A percentile compares a stretch with the other conserved stretches of the same genome.
Evolutionary conservation across 2,888 invertebrate genomes (phyloP).

Genomic region (Tolmerus cingulatus): DNA sequence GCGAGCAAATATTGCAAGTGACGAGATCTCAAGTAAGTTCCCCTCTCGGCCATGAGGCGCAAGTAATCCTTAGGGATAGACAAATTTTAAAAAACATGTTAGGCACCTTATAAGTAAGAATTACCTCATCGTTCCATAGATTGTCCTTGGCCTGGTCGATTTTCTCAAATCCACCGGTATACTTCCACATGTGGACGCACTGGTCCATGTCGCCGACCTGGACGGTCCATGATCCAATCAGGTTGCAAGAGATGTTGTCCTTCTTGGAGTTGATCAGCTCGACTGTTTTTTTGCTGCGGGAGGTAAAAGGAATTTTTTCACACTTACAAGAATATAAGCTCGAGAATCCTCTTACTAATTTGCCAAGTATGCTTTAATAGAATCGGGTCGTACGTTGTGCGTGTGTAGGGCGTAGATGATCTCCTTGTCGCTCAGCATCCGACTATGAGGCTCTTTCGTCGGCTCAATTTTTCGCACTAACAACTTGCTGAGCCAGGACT

Average conservation of each 20-base stretch:
- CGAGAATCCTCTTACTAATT: conserved; percentile 80
- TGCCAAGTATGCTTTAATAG: conserved; percentile 82
- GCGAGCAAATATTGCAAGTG: conserved; percentile 92
- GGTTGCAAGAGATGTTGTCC: conserved; percentile 78
- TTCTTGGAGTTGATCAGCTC: conserved; percentile 78
- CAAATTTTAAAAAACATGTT: neutral
- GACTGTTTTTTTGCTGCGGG: conserved; percentile 66
- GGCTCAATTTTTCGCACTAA: conserved; percentile 91
- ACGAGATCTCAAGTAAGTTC: conserved; percentile 81
- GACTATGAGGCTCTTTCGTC: conserved; percentile 94
- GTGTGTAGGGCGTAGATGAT: conserved; percentile 94
- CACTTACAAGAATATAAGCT: conserved; percentile 34
- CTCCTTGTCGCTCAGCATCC: conserved; percentile 96
- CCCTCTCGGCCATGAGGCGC: conserved; percentile 77
- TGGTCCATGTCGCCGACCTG: conserved; percentile 98
- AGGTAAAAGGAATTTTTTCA: neutral
- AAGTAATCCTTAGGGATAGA: conserved; percentile 72
- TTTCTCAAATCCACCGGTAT: conserved; percentile 89
- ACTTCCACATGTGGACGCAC: conserved; percentile 94
- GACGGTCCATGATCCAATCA: conserved; percentile 96
- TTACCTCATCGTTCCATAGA: conserved; percentile 73
- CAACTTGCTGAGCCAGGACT: conserved; percentile 89
- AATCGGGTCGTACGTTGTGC: conserved; percentile 92
- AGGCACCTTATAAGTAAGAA: neutral
- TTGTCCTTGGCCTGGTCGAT: conserved; percentile 80